Conservation (phyloP, 2,113 vertebrate species). For the Pseudois nayaur region DNA sequence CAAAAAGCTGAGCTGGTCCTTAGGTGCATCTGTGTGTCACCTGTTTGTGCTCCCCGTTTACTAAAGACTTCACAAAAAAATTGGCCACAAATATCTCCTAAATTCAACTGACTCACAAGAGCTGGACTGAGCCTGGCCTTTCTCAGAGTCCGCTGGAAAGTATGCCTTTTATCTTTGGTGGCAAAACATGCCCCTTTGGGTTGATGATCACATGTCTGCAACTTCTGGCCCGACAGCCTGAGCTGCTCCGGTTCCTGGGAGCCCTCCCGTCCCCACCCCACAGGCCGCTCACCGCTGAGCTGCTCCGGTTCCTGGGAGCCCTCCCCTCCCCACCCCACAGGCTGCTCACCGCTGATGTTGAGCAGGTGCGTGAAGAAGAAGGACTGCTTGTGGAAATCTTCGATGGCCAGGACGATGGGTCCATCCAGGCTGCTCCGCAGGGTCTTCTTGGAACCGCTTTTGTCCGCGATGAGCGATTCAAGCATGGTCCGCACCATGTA, state of each 20-base stretch:
- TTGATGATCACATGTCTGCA: neutral
- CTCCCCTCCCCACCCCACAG: rapidly evolving
- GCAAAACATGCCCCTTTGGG: neutral
- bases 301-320: no score
- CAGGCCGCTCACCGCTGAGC: neutral
- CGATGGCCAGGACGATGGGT: conserved; percentile 95
- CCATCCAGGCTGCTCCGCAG: conserved; percentile 97
- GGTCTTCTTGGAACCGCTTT: conserved; percentile 98
- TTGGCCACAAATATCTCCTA: neutral
- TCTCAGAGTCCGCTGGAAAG: neutral
- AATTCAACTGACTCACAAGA: neutral
- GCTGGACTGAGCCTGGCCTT: neutral
- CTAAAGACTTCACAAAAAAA: neutral
- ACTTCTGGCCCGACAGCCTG: rapidly evolving
- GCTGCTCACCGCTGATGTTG: conserved; percentile 94
- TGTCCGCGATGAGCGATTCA: conserved; percentile 97
- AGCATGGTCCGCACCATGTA: conserved; percentile 99
- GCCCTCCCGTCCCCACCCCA: rapidly evolving
- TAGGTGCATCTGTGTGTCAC: rapidly evolving
- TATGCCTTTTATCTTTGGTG: neutral
- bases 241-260: rapidly evolving
- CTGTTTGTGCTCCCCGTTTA: neutral
- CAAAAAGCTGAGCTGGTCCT: neutral
- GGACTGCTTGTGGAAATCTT: conserved; percentile 99
- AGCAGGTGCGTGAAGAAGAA: conserved; percentile 99